Percentiles rank a stretch among this genome's conserved stretches.
These are phyloP conservation scores for Caenorhabditis angaria DNA, from an alignment of 2,888 invertebrate species.

Conservation along the genomic window DNA sequence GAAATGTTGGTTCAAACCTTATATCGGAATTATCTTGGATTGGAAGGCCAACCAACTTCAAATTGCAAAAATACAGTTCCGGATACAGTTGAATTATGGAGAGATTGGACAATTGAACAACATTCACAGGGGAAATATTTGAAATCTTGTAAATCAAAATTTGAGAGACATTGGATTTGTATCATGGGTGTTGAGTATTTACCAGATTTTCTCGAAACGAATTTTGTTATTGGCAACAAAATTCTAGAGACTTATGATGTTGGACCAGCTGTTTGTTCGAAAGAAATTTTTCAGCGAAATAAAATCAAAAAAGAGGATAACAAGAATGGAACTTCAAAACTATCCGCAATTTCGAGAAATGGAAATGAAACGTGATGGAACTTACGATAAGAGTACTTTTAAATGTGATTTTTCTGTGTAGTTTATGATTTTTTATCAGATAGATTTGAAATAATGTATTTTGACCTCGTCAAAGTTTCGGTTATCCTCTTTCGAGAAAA, in stretches of 20 bases:
- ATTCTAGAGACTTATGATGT: background rate
- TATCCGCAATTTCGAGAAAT: conserved; percentile 7
- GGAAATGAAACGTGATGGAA: background rate
- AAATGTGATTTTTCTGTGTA: too few relatives aligned
- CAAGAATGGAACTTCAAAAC: background rate
- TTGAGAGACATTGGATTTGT: background rate
- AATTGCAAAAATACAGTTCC: conserved; percentile 8
- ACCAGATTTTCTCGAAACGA: background rate
- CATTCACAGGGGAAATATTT: too few relatives aligned
- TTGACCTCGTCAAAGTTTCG: too few relatives aligned
- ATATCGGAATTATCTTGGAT: conserved; percentile 34
- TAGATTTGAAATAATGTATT: too few relatives aligned
- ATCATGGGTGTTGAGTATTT: conserved; percentile 3
- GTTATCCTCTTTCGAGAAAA: too few relatives aligned
- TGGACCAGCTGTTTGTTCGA: background rate
- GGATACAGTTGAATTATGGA: background rate
- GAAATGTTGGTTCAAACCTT: conserved; percentile 35
- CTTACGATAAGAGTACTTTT: background rate
- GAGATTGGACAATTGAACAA: background rate
- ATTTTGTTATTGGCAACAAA: background rate
- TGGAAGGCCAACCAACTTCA: conserved; percentile 38
- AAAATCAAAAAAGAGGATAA: background rate
- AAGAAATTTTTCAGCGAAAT: background rate
- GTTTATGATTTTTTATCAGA: too few relatives aligned
- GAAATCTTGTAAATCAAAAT: conserved; percentile 1